Evolutionary conservation across 2,888 invertebrate species (phyloP).

Genomic region (Orthosia cruda): DNA sequence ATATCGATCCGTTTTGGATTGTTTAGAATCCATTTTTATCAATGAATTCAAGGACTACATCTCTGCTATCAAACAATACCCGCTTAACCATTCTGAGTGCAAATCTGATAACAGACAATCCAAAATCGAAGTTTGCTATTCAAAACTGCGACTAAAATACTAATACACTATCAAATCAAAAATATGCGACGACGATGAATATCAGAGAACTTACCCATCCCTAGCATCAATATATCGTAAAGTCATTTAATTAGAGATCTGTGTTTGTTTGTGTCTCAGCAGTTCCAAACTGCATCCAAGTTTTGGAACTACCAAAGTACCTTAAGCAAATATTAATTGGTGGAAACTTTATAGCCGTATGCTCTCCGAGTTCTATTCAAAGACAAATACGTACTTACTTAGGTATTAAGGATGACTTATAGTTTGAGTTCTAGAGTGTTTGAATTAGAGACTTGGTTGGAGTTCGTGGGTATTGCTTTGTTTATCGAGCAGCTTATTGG

Average conservation of each 20-base stretch:
- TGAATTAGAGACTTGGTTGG: constrained; percentile 67
- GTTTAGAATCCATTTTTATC: no score
- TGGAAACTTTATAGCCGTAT: constrained; percentile 76
- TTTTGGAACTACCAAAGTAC: constrained; percentile 80
- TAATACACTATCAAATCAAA: not conserved
- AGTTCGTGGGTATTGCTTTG: constrained; percentile 30
- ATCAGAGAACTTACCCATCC: not conserved
- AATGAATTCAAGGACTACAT: no score
- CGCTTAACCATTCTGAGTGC: no score
- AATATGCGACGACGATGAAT: not conserved
- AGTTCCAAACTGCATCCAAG: constrained; percentile 79
- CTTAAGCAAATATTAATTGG: constrained; percentile 87
- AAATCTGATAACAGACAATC: not conserved
- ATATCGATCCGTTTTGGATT: not conserved
- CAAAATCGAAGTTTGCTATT: not conserved
- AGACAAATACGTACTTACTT: constrained; percentile 79
- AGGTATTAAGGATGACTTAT: constrained; percentile 74
- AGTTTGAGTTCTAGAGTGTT: constrained; percentile 72
- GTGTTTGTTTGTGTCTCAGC: constrained; percentile 62
- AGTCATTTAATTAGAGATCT: constrained; percentile 72
- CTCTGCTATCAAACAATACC: not conserved
- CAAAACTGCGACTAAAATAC: not conserved
- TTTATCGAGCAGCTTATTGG: constrained; percentile 26
- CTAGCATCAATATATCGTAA: constrained; percentile 49
- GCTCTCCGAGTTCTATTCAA: constrained; percentile 75